These are phyloP conservation scores for Ostrea edulis DNA, from an alignment of 1,140 invertebrate species.

Conservation along the genomic window DNA sequence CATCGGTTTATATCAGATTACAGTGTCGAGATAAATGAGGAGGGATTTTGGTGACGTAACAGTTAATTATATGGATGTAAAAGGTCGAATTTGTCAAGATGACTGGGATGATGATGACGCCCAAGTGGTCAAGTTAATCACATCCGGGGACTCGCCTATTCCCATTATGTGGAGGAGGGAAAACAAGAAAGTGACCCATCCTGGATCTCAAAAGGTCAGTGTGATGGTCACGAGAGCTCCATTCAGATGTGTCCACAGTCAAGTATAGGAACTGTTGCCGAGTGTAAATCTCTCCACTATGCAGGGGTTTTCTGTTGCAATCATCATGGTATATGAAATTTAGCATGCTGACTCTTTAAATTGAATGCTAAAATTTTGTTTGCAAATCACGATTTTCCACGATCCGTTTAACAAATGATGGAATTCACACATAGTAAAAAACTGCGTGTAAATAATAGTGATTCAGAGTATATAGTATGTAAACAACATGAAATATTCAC, in stretches of 20 bases:
- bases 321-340: conserved; percentile 44
- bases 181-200: conserved; percentile 42
- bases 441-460: no score
- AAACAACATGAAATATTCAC: no score
- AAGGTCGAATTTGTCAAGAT: conserved; percentile 63
- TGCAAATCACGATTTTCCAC: no score
- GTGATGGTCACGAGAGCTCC: conserved; percentile 58
- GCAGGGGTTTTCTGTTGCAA: conserved; percentile 62
- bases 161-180: conserved; percentile 42
- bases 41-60: conserved; percentile 51
- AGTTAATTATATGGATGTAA: conserved; percentile 49
- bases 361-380: no score
- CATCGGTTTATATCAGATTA: conserved; percentile 54
- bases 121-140: conserved; percentile 60
- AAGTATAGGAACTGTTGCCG: conserved; percentile 41
- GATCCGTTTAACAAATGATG: no score
- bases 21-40: conserved; percentile 42
- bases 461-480: no score
- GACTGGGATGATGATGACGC: conserved; percentile 62
- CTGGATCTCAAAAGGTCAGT: conserved; percentile 59
- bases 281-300: conserved; percentile 51
- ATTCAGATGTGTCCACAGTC: conserved; percentile 51
- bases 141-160: conserved; percentile 55
- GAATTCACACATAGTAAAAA: no score
- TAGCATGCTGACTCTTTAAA: no score